A percentile compares a stretch with the other conserved stretches of the same genome.
phyloP scores from a whole-genome alignment of 2,113 vertebrate genomes.

The Sander lucioperca region DNA sequence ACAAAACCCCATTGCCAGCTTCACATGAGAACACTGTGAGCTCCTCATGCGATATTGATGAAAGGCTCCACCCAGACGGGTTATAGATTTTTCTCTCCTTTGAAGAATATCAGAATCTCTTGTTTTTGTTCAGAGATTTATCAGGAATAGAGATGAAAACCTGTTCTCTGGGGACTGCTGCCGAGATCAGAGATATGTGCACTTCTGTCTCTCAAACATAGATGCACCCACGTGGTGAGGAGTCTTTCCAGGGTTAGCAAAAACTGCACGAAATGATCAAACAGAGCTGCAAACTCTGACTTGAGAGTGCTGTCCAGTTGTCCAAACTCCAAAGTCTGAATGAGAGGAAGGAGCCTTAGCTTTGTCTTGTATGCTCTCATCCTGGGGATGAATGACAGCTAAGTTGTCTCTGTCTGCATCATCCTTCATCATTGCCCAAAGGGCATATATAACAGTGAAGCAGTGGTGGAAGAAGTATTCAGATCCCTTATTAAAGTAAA shows the following conservation, averaged over 20 bases:
- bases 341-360: conserved; percentile 2
- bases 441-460: neutral
- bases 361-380: conserved; percentile 19
- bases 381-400: conserved; percentile 36
- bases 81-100: conserved; percentile 80
- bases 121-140: conserved; percentile 74
- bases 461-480: no score
- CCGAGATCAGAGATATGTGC: conserved; percentile 73
- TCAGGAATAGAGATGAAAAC: conserved; percentile 76
- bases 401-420: conserved; percentile 17
- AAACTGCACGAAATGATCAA: conserved; percentile 69
- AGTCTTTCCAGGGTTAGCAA: conserved; percentile 53
- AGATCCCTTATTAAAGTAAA: no score
- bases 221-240: conserved; percentile 54
- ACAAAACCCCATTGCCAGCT: conserved; percentile 55
- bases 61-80: conserved; percentile 73
- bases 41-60: conserved; percentile 82
- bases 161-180: conserved; percentile 58
- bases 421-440: conserved; percentile 40
- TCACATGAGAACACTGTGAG: conserved; percentile 58
- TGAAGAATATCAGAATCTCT: conserved; percentile 78
- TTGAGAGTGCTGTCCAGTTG: conserved; percentile 52
- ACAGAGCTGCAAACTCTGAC: conserved; percentile 53
- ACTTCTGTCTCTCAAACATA: conserved; percentile 55
- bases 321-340: conserved; percentile 51